Evolutionary conservation across 2,113 vertebrate species (phyloP), one percentile per base, ranked within the genome.

Genomic region (Notothenia coriiceps): DNA sequence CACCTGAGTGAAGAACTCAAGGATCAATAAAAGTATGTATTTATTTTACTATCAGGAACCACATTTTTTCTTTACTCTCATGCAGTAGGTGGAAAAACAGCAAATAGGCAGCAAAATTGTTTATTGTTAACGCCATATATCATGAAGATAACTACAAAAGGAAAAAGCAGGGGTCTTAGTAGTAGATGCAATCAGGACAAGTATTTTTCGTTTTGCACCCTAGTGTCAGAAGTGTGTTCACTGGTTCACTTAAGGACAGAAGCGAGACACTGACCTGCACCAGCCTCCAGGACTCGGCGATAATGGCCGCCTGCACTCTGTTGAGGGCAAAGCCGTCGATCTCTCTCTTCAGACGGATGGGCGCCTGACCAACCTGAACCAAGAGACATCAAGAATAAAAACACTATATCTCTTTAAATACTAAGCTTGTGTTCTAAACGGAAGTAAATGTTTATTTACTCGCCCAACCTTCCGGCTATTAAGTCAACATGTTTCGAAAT

Each of bases 281-380:
- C 77, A 99, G 96, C 86, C 97, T 96, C 98, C 98, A 99, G 73
- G 97, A 96, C 92, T 99, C 98, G 0, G 96, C 95, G 77, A 98
- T 96, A 82, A 99, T 85, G 4, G 98, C 97, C 0, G 96, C 98
- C 91, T 99, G 98, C 64, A 99, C 95, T 68, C 98, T 96, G 87
- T 99, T 99, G 69, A 99, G 89, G 55, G 94, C 96, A 40, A 99
- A 99, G 22, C 98, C 98, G 1, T 98, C 96, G 0, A 97, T 91
- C 91, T 99, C 98, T 89, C 88, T 97, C 86, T 66, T 95, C 22
- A 99, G 86, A 57, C 94, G 90, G 63, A 99, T 94, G 0, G 98
- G 98, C 5, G 93, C 95, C 79, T 99, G 98, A 46, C 97, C 97
- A 18, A 93, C 91, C 93, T 94, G 72, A 3, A 77, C 8, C 14